Evolutionary conservation across 1,140 invertebrate species (phyloP), one percentile per base, ranked within the genome.

Genomic region (Philopotamus ludificatus): DNA sequence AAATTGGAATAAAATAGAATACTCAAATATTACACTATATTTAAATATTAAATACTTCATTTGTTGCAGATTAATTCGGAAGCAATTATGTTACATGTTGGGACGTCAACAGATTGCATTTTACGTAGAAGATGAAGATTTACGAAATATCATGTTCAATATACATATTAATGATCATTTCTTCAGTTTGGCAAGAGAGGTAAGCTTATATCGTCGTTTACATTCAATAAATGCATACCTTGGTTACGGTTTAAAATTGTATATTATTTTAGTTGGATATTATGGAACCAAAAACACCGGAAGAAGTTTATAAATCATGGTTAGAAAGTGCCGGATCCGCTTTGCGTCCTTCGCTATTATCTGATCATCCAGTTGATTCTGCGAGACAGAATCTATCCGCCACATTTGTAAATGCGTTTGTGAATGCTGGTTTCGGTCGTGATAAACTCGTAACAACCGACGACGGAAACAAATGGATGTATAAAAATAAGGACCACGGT

Each of bases 231-330:
- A 16, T 20, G 3, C 50, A 18, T 3, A 28, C 21, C 49, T 58
- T 18, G 44, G 4, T 34, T 7, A 20, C 15, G 44, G 18, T 8
- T 47, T 47, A 16, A 47, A 15, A 51, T 25, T 51, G 26, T 39
- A 21, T n/a, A n/a, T 16, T 64, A 26, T 72, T 80, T 34, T 72
- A 91, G 85, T 85, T 99, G 73, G 98, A 99, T 76, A 99, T 99
- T 71, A 97, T 99, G 91, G 97, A 99, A 76, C 94, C 98, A 0
- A 99, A 99, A 82, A 96, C 95, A 4, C 97, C 98, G 0, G 97
- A 99, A 77, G 97, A 99, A 79, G 97, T 99, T 9, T 99, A 99
- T 81, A 99, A 99, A 80, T 94, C 94, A 7, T 97, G 99, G 83
- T 80, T 99, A 64, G 97, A 99, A 77, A 97, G 92, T 75, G 88